Evolutionary conservation across 2,113 vertebrate species (phyloP), one percentile per base, ranked within the genome.

Genomic region (Mungos mungo): DNA sequence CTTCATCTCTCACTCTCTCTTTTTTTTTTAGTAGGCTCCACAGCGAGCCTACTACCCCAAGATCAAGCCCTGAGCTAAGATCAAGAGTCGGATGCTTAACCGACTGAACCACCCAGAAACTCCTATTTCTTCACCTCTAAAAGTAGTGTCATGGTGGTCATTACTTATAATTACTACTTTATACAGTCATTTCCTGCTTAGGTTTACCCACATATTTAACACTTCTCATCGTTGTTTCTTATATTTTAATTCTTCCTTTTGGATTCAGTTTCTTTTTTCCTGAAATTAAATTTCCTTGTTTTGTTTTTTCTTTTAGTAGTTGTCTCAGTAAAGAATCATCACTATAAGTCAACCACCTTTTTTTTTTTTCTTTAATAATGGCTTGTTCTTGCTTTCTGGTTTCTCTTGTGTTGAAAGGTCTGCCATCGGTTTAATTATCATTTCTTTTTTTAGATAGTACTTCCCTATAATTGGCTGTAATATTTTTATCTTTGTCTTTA

Each of bases 211-310:
- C 27, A 33, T 76, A 25, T 47, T 66, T 84, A 80, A 50, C 35
- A 63, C 1, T 94, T 88, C 50, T 93, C 35, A 66, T 31, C n/a
- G 41, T 66, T 82, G 45, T 41, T 92, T 35, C 74, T 81, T 87
- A 18, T 60, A 31, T 76, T 66, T 87, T 82, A 71, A 72, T 71
- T 63, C 33, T 90, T 89, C 52, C 35, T 90, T 54, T 31, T 95
- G 50, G 84, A 96, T 80, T 92, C 45, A 69, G 18, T 93, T 93
- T 95, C 23, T 41, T 82, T 88, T 66, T 89, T 97, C 72, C 50
- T 97, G 63, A 85, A 80, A 94, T 93, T 57, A 63, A n/a, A 33
- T 91, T 81, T 85, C 31, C 45, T 82, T 87, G 13, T 63, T 92
- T 89, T 72, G 31, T 54, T 60, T 60, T 86, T 92, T 84, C 16